Conservation (phyloP, 2,113 vertebrate genomes). For the Ibidorhyncha struthersii region DNA sequence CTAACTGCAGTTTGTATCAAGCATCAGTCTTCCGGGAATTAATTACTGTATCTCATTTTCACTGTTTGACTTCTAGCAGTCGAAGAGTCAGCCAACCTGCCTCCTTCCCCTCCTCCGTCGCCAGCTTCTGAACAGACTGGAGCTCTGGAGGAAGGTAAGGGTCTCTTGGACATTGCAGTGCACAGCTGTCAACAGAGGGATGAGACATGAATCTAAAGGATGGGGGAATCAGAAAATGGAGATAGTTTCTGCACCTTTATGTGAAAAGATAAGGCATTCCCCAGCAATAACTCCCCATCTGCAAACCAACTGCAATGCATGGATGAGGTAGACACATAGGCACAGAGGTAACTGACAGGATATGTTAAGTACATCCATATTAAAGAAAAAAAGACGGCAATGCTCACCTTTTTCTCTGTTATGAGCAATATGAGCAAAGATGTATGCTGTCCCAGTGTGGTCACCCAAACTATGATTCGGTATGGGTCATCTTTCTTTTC, state of each 20-base stretch:
- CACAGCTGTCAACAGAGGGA: neutral
- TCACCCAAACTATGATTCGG: neutral
- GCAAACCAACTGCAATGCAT: neutral
- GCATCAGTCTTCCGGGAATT: neutral
- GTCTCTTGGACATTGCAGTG: neutral
- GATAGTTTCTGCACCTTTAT: neutral
- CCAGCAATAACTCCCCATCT: neutral
- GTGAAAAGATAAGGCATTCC: neutral
- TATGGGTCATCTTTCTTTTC: neutral
- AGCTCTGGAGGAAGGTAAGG: conserved; percentile 92
- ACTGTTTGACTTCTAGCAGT: conserved; percentile 79
- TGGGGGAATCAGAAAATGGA: neutral
- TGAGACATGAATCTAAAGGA: neutral
- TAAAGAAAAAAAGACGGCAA: neutral
- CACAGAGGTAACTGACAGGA: neutral
- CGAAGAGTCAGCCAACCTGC: conserved; percentile 95
- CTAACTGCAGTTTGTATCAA: neutral
- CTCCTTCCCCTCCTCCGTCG: conserved; percentile 95
- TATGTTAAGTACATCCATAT: neutral
- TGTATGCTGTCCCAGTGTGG: neutral
- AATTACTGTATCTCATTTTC: conserved; percentile 62
- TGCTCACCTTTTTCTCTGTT: neutral
- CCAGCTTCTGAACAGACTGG: conserved; percentile 93
- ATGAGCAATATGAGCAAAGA: neutral
- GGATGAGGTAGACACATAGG: neutral